Conservation (phyloP, 2,888 invertebrate species). For the Amphipoea lucens region DNA sequence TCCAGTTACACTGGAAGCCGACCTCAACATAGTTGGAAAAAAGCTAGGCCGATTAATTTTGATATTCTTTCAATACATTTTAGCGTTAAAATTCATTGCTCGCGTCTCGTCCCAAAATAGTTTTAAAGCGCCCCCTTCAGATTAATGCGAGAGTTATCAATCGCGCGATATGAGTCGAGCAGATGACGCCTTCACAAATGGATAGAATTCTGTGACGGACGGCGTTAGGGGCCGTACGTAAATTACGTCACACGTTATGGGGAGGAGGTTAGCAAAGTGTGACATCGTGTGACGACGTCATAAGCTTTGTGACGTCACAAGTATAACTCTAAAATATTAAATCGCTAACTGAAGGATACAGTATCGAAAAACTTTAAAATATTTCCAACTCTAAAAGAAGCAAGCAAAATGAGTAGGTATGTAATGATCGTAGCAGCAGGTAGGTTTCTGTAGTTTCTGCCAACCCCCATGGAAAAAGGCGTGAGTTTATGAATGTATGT, state of each 20-base stretch:
- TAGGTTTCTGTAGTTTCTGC: not conserved
- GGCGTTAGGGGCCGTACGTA: slow-evolving; percentile 32
- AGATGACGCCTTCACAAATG: slow-evolving; percentile 75
- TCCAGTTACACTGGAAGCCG: not conserved
- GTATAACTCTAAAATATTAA: no score
- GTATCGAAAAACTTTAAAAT: no score
- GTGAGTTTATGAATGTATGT: not conserved
- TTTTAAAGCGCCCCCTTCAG: slow-evolving; percentile 59
- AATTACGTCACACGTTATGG: not conserved
- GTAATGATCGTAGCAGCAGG: not conserved
- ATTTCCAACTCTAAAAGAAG: not conserved
- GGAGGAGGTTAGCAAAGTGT: not conserved
- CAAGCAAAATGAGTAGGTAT: not conserved
- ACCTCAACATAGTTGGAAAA: not conserved
- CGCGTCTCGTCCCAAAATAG: slow-evolving; percentile 27
- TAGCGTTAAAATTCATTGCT: slow-evolving; percentile 9
- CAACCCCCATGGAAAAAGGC: no score
- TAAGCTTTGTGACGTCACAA: not conserved
- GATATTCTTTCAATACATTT: not conserved
- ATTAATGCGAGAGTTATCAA: slow-evolving; percentile 77
- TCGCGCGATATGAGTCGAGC: slow-evolving; percentile 74
- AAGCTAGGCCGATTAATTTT: not conserved
- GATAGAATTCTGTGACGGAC: slow-evolving; percentile 62
- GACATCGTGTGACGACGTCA: not conserved
- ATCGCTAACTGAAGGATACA: no score